Evolutionary conservation across 1,140 invertebrate species (phyloP), one percentile per base, ranked within the genome.

Genomic region (Aethina tumida): DNA sequence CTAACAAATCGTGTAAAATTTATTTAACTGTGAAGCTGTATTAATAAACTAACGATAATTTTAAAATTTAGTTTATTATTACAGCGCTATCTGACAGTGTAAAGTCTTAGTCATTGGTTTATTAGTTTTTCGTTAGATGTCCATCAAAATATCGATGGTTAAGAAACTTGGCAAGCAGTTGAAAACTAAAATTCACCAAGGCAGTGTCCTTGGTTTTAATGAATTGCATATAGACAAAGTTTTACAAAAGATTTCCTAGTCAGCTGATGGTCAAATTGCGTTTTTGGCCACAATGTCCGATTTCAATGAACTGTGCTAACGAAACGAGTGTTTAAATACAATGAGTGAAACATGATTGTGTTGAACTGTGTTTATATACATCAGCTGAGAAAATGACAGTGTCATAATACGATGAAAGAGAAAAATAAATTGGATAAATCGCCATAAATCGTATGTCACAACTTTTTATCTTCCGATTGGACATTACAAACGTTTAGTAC

Each of bases 341-440:
- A 35, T 35, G 26, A 35, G 35, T 34, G 27, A 35, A 22, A 26
- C 10, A 31, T 9, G 5, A 31, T 34, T 10, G 13, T 33, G 14
- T 13, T 17, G 12, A n/a, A 15, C 28, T 39, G 47, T 50, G 42
- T 50, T 53, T 47, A 39, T 51, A 41, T 38, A 43, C 45, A 45
- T 56, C 54, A 56, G 52, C 49, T 56, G 52, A 51, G 41, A 48
- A 52, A 56, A 53, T 51, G 51, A 49, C 51, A 37, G 37, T 43
- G 35, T 41, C 41, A 39, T 33, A 42, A 50, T 33, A 20, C 25
- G 14, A 26, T 38, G 39, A 40, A 39, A 39, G 36, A 41, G 36
- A 41, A 48, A 35, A 49, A 45, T 35, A 39, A 45, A 29, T 35
- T 26, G 33, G 41, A 39, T 43, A 45, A 49, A 40, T 43, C 35